phyloP scores from a whole-genome alignment of 2,113 vertebrate genomes.

The Mesitornis unicolor region DNA sequence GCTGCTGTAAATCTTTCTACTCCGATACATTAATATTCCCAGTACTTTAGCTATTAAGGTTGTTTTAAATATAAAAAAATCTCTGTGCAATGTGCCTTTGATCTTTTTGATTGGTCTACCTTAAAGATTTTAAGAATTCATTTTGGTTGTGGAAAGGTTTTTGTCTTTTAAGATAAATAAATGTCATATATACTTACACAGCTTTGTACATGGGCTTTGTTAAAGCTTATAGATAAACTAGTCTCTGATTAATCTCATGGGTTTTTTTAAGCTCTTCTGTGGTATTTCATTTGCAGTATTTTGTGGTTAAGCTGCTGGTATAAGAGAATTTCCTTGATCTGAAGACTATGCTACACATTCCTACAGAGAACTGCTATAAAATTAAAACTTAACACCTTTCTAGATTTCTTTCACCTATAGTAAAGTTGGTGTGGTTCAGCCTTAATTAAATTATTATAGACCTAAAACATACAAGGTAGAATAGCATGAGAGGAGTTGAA shows the following conservation, averaged over 20 bases:
- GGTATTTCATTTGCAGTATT: neutral
- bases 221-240: neutral
- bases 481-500: neutral
- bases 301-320: neutral
- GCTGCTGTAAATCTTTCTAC: neutral
- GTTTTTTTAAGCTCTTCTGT: neutral
- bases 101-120: neutral
- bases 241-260: neutral
- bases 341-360: neutral
- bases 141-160: neutral
- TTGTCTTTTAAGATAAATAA: neutral
- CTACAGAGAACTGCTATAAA: neutral
- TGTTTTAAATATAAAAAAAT: neutral
- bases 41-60: neutral
- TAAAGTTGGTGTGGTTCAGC: neutral
- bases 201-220: neutral
- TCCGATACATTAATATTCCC: neutral
- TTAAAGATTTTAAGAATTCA: neutral
- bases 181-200: neutral
- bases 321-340: neutral
- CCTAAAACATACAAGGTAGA: neutral
- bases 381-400: conserved; percentile 24
- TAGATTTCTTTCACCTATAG: neutral
- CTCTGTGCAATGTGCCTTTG: neutral
- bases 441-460: conserved; percentile 12